Conservation (phyloP, 2,888 invertebrate species). For the Alcis repandata region DNA sequence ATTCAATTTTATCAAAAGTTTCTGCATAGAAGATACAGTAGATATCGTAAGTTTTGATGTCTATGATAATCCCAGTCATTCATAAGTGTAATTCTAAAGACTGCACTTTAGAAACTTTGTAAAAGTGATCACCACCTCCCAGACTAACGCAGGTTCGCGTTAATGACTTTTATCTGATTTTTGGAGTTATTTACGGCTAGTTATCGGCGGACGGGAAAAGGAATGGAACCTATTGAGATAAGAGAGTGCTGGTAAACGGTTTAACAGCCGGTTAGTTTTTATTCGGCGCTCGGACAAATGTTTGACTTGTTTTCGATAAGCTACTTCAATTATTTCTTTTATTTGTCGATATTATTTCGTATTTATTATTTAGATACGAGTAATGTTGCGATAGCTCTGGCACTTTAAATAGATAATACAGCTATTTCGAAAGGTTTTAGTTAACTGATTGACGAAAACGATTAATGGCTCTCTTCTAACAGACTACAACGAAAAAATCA, state of each 20-base stretch:
- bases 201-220: slow-evolving; percentile 48
- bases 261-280: slow-evolving; percentile 12
- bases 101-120: neutral
- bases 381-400: neutral
- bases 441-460: too few species aligned
- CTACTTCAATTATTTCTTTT: neutral
- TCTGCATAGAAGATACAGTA: too few species aligned
- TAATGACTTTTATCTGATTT: slow-evolving; percentile 73
- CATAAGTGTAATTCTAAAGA: neutral
- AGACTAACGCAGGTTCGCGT: slow-evolving; percentile 63
- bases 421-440: too few species aligned
- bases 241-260: slow-evolving; percentile 24
- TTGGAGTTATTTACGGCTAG: slow-evolving; percentile 66
- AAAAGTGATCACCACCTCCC: slow-evolving; percentile 14
- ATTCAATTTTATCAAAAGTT: too few species aligned
- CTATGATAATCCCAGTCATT: too few species aligned
- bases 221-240: slow-evolving; percentile 35
- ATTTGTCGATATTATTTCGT: neutral
- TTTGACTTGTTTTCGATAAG: slow-evolving; percentile 21
- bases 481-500: too few species aligned
- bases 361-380: neutral
- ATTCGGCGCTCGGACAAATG: slow-evolving; percentile 16
- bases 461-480: too few species aligned
- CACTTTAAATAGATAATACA: too few species aligned
- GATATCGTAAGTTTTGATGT: too few species aligned